Conservation (phyloP, 2,888 invertebrate genomes). For the Mechanitis messenoides region DNA sequence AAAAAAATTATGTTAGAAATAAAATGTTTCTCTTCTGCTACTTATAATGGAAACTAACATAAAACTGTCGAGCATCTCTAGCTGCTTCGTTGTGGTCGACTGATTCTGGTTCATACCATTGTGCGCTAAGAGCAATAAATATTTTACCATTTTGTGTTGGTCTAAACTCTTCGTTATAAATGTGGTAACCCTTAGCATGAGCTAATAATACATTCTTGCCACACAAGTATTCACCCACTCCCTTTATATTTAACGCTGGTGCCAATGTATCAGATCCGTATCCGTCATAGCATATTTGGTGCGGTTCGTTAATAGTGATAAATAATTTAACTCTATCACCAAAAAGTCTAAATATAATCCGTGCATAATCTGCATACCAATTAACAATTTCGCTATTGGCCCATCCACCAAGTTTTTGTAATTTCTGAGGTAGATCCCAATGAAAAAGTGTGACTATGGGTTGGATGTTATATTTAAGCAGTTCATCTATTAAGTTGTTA, state of each 20-base stretch:
- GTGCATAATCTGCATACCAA: conserved; percentile 60
- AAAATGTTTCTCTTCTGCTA: background rate
- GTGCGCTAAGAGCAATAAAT: conserved; percentile 70
- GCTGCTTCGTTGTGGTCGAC: conserved; percentile 57
- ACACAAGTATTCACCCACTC: conserved; percentile 62
- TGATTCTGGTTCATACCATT: conserved; percentile 63
- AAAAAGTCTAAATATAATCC: conserved; percentile 48
- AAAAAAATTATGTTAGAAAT: background rate
- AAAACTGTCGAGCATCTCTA: conserved; percentile 43
- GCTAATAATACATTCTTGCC: conserved; percentile 66
- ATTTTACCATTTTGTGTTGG: conserved; percentile 47
- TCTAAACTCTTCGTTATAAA: conserved; percentile 47
- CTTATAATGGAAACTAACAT: conserved; percentile 7
- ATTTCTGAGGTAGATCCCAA: conserved; percentile 55
- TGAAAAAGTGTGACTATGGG: conserved; percentile 72
- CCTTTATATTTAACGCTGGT: conserved; percentile 47
- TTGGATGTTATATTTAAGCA: conserved; percentile 70
- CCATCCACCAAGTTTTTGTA: conserved; percentile 59
- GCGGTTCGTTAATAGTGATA: conserved; percentile 77
- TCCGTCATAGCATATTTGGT: conserved; percentile 45
- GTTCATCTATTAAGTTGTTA: conserved; percentile 61
- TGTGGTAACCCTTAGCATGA: conserved; percentile 63
- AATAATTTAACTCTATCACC: conserved; percentile 67
- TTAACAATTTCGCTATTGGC: conserved; percentile 51
- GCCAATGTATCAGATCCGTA: conserved; percentile 49